These are phyloP conservation scores for Cataglyphis albicans DNA, from an alignment of 2,888 invertebrate species.

Conservation along the genomic window DNA sequence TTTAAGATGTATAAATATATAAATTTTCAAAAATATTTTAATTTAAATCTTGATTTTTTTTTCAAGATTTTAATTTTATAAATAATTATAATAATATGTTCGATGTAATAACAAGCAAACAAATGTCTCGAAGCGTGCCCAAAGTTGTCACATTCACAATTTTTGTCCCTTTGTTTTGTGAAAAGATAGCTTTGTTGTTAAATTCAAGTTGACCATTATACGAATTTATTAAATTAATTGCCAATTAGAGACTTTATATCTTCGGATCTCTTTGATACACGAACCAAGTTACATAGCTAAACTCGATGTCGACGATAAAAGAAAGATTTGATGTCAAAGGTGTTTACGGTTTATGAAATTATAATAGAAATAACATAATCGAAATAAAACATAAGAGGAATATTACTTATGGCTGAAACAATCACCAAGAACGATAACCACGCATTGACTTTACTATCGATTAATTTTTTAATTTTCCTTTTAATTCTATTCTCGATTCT, in stretches of 20 bases:
- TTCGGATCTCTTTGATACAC: constrained; percentile 55
- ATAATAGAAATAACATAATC: constrained; percentile 38
- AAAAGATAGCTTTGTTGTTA: constrained; percentile 21
- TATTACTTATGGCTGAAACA: constrained; percentile 39
- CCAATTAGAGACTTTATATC: constrained; percentile 69
- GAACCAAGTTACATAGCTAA: constrained; percentile 26
- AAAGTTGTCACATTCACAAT: constrained; percentile 15
- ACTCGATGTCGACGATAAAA: constrained; percentile 62
- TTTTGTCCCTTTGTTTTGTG: constrained; percentile 5
- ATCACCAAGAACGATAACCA: background rate
- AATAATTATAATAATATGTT: background rate
- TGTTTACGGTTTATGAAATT: constrained; percentile 63
- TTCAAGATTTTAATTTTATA: background rate
- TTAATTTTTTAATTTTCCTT: constrained; percentile 17
- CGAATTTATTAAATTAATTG: constrained; percentile 78
- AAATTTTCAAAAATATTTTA: background rate
- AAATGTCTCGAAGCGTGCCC: background rate
- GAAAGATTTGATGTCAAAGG: constrained; percentile 68
- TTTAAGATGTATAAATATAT: background rate
- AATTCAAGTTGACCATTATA: constrained; percentile 66
- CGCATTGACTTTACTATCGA: background rate
- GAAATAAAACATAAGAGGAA: constrained; percentile 37
- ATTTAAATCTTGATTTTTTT: background rate
- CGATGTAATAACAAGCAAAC: constrained; percentile 14
- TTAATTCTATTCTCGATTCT: background rate